Evolutionary conservation across 2,888 invertebrate species (phyloP).

Genomic region (Cephus runcator): DNA sequence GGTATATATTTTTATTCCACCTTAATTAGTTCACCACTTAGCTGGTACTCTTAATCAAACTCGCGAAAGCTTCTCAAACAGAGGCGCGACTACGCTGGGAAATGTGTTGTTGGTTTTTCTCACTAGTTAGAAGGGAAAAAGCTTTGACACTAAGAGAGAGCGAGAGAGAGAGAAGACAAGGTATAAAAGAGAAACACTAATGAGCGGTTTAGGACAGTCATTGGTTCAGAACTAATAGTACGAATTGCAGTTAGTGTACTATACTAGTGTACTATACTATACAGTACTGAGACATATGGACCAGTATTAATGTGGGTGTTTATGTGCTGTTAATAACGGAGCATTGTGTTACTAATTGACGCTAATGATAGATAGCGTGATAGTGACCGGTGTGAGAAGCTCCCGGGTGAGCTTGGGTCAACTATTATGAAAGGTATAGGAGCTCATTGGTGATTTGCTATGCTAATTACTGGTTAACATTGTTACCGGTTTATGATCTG

Average conservation of each 20-base stretch:
- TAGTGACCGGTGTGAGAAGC: conserved; percentile 10
- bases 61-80: neutral
- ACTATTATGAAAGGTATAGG: neutral
- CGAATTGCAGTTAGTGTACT: neutral
- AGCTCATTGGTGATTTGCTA: neutral
- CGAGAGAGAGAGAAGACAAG: neutral
- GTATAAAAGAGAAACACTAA: neutral
- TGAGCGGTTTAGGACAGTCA: neutral
- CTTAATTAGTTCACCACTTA: neutral
- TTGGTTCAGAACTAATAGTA: neutral
- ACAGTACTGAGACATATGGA: neutral
- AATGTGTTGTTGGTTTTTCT: neutral
- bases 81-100: neutral
- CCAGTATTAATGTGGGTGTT: conserved; percentile 3
- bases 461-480: neutral
- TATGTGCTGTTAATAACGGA: conserved; percentile 20
- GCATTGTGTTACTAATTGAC: conserved; percentile 30
- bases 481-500: neutral
- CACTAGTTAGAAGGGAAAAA: conserved; percentile 6
- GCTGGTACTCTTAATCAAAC: neutral
- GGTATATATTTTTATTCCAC: neutral
- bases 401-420: neutral
- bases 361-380: conserved; percentile 23
- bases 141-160: conserved; percentile 5
- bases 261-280: too few species aligned